Conservation (phyloP, 1,140 invertebrate genomes). For the Gyrodactylus salaris region DNA sequence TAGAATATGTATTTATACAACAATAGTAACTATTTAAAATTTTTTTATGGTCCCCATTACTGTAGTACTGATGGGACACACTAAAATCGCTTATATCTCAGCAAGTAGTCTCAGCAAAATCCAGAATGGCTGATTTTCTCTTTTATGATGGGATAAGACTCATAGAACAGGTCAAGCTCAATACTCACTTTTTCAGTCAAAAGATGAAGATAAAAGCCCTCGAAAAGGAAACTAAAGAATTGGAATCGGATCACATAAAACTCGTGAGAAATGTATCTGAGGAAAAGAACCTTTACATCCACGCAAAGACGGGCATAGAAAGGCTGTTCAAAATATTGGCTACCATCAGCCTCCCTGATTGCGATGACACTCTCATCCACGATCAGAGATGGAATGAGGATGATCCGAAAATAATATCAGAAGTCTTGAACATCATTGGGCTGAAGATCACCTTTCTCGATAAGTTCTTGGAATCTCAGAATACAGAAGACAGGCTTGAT, state of each 20-base stretch:
- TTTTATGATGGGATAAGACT: too few species aligned
- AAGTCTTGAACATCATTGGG: not conserved
- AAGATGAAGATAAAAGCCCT: too few species aligned
- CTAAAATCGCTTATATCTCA: too few species aligned
- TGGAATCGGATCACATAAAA: not conserved
- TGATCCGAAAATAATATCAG: not conserved
- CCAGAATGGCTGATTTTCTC: too few species aligned
- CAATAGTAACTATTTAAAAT: too few species aligned
- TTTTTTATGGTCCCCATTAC: too few species aligned
- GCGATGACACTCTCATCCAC: not conserved
- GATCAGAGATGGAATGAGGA: not conserved
- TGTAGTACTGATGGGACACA: too few species aligned
- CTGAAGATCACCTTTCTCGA: not conserved
- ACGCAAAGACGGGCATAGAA: not conserved
- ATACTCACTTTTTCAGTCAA: too few species aligned
- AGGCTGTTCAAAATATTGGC: not conserved
- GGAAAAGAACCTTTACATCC: not conserved
- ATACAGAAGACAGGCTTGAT: not conserved
- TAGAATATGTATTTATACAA: too few species aligned
- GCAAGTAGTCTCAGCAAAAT: not conserved
- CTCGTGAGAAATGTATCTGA: not conserved
- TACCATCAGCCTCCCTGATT: not conserved
- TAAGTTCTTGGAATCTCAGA: not conserved
- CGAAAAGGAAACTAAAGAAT: not conserved
- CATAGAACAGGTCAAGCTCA: too few species aligned